Evolutionary conservation across 2,113 vertebrate genomes (phyloP).

Genomic region (Osmerus mordax): DNA sequence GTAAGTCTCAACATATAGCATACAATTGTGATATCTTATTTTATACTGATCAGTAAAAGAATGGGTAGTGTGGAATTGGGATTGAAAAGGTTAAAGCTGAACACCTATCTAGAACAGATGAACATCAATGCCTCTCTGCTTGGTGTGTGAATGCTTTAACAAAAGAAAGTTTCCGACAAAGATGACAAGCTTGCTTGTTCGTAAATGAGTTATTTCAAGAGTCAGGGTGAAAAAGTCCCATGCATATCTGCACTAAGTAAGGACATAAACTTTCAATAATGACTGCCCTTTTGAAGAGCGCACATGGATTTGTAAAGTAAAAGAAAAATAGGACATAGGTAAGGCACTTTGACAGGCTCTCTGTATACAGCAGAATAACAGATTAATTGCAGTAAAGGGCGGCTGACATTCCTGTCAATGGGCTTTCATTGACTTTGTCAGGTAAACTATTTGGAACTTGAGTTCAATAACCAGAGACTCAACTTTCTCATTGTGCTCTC

Average conservation of each 20-base stretch:
- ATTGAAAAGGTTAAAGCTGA: neutral
- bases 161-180: slow-evolving; percentile 33
- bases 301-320: slow-evolving; percentile 66
- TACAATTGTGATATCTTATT: too few relatives aligned
- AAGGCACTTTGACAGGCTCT: slow-evolving; percentile 57
- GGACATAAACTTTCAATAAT: slow-evolving; percentile 69
- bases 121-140: slow-evolving; percentile 3
- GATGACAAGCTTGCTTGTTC: slow-evolving; percentile 39
- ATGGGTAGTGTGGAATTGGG: too few relatives aligned
- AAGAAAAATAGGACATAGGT: slow-evolving; percentile 64
- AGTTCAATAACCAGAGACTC: slow-evolving; percentile 65
- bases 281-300: slow-evolving; percentile 37
- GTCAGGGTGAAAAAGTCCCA: slow-evolving; percentile 65
- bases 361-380: slow-evolving; percentile 71
- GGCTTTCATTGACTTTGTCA: slow-evolving; percentile 46
- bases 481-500: slow-evolving; percentile 48
- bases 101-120: neutral
- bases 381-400: slow-evolving; percentile 65
- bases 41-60: neutral
- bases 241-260: slow-evolving; percentile 62
- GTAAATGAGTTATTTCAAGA: slow-evolving; percentile 73
- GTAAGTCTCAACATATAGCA: too few relatives aligned
- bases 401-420: slow-evolving; percentile 63
- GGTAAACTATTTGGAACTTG: slow-evolving; percentile 60
- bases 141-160: slow-evolving; percentile 22